Base-by-base conservation (phyloP, 2,888 invertebrate species). In the Blomia tropicalis region DNA sequence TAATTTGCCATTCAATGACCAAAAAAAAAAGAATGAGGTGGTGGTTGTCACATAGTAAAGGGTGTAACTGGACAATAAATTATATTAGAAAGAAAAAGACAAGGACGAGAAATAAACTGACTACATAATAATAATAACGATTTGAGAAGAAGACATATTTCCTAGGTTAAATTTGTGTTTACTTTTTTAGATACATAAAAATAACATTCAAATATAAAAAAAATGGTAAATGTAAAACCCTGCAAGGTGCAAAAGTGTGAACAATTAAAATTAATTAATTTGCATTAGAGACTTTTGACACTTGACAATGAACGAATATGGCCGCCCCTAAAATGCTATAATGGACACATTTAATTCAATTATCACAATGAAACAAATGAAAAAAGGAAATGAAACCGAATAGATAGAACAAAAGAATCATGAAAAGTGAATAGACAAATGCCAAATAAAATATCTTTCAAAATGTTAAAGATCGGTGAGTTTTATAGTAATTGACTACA, bases 211-310 rank as follows among this genome's bases (percentile, higher is more conserved):
- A n/a, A n/a, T n/a, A n/a, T n/a, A n/a, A n/a, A 36, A 11, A 36
- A 17, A 36, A 36, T 17, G 36, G 17, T 17, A 36, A 36, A 36
- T 36, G 17, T 17, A 7, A 36, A 36, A 36, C 36, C 36, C 36
- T 7, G 51, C 7, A 11, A 47, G 51, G 51, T 11, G 23, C 27
- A 27, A 25, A 22, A 47, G 51, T 27, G 51, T n/a, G 51, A 47
- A 47, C 51, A 47, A 47, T 47, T 47, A 47, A 22, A 27, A 47
- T 47, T 47, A 47, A 47, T 47, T 47, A 47, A 47, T 47, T 47
- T 47, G 51, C 51, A 47, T 47, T 47, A 47, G 23, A 7, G 7
- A 47, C 51, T 36, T 36, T 36, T 36, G 36, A 36, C 36, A 36
- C 36, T 36, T 36, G 36, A 36, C 36, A 36, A 36, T 36, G 36